Percentiles rank a stretch among this genome's conserved stretches.
These are phyloP conservation scores for Monarcha castaneiventris DNA, from an alignment of 2,113 vertebrate species.

Conservation along the genomic window DNA sequence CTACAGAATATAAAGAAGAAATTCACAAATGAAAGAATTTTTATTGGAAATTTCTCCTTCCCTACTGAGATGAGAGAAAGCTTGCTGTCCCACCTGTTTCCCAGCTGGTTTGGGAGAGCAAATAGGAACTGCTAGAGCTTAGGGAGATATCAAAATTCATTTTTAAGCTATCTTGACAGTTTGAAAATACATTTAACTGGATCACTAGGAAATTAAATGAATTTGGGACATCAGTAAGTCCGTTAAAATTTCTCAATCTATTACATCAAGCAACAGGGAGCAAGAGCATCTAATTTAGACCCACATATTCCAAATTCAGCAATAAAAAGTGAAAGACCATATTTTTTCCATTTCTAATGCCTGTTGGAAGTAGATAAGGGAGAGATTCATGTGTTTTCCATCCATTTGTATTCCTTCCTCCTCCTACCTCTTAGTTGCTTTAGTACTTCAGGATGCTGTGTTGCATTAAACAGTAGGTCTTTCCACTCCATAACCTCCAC, in stretches of 20 bases:
- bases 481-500: neutral
- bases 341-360: neutral
- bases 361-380: neutral
- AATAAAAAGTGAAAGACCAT: neutral
- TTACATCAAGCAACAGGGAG: slow-evolving; percentile 7
- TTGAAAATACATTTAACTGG: slow-evolving; percentile 10
- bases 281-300: neutral
- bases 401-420: neutral
- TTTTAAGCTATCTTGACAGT: neutral
- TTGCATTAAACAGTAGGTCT: neutral
- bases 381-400: neutral
- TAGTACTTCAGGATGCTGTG: neutral
- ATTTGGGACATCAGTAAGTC: neutral
- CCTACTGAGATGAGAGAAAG: neutral
- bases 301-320: neutral
- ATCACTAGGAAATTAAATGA: slow-evolving; percentile 1
- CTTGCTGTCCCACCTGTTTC: neutral
- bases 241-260: neutral
- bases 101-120: neutral
- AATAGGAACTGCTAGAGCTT: neutral
- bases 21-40: neutral
- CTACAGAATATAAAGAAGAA: neutral
- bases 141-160: neutral
- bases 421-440: neutral
- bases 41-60: neutral